Evolutionary conservation across 1,140 invertebrate genomes (phyloP).

Genomic region (Leptonema lineaticorne): DNA sequence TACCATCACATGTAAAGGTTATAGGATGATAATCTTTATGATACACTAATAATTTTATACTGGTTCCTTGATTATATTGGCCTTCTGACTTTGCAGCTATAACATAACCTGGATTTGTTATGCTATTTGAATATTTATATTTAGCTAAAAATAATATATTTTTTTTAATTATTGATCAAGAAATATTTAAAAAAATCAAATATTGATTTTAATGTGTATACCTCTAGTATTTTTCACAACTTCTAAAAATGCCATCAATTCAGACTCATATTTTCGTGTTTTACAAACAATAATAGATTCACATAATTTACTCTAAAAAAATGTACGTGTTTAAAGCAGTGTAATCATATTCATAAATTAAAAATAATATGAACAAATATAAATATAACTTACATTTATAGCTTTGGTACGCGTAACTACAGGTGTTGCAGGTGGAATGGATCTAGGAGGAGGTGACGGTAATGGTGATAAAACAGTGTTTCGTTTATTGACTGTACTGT

Average conservation of each 20-base stretch:
- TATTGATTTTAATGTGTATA: conserved; percentile 44
- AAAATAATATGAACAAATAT: conserved; percentile 4
- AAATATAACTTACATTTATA: conserved; percentile 40
- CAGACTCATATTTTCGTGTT: conserved; percentile 67
- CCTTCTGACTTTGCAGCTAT: conserved; percentile 80
- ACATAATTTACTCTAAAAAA: conserved; percentile 62
- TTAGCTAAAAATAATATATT: conserved; percentile 66
- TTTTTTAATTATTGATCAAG: too few relatives aligned
- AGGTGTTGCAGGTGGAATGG: conserved; percentile 47
- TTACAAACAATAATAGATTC: conserved; percentile 70
- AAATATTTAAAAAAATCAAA: too few relatives aligned
- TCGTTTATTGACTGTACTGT: conserved; percentile 70
- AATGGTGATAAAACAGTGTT: conserved; percentile 59
- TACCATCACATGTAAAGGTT: conserved; percentile 86
- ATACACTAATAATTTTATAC: conserved; percentile 83
- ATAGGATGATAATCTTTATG: conserved; percentile 68
- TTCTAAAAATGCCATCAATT: conserved; percentile 75
- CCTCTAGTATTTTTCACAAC: conserved; percentile 76
- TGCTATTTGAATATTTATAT: conserved; percentile 68
- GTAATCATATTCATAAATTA: background rate
- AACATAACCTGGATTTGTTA: conserved; percentile 77
- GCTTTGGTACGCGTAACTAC: conserved; percentile 49
- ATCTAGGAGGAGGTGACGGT: conserved; percentile 60
- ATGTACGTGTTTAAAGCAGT: background rate
- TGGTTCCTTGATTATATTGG: conserved; percentile 72